Conservation (phyloP, 2,113 vertebrate species). For the Manacus vitellinus region DNA sequence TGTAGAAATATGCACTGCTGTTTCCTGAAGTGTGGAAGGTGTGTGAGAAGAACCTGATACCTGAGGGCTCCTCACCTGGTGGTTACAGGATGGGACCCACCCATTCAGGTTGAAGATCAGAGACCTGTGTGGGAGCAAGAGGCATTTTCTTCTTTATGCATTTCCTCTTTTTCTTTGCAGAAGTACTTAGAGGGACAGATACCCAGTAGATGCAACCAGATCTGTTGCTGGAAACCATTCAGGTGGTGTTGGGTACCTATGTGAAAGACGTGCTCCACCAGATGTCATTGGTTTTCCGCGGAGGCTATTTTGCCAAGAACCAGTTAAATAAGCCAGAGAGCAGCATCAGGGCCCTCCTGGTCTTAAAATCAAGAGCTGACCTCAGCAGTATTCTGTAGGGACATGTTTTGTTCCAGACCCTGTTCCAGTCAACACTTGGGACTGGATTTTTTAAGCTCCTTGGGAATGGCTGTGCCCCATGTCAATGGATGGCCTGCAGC, state of each 20-base stretch:
- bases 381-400: neutral
- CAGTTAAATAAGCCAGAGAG: neutral
- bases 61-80: neutral
- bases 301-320: neutral
- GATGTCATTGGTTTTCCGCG: neutral
- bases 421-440: neutral
- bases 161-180: neutral
- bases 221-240: neutral
- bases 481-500: neutral
- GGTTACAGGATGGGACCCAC: neutral
- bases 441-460: neutral
- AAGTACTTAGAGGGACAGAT: neutral
- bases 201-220: neutral
- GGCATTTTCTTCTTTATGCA: fast-evolving
- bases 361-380: neutral
- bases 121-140: neutral
- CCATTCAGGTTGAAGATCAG: neutral
- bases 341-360: neutral
- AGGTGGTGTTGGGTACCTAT: fast-evolving
- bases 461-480: neutral
- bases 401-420: fast-evolving
- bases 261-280: fast-evolving
- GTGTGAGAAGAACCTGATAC: neutral
- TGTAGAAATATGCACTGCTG: neutral
- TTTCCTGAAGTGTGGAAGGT: neutral